Evolutionary conservation across 2,797 vertebrate species (phyloP), one percentile per base, ranked within the genome.

Genomic region (Sebastes flavidus): DNA sequence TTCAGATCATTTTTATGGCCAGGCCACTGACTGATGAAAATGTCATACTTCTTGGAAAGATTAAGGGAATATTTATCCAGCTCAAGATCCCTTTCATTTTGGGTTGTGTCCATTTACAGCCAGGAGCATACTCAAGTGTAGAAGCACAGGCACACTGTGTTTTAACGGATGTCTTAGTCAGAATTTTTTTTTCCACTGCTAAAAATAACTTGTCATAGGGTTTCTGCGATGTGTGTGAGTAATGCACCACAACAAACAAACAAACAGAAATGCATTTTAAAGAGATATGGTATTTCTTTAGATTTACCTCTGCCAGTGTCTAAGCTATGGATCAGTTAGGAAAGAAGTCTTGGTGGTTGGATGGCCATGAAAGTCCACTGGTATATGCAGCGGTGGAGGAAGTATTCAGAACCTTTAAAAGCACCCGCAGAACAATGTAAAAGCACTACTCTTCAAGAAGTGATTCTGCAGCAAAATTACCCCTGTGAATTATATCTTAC

Each of bases 181-280:
- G 14, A n/a, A 63, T 32, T 18, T 7, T 14, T 75, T 61, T 61
- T 34, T 55, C 25, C 55, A 73, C 38, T 8, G 27, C 36, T 79
- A 59, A 71, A 60, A 70, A 80, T 69, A 78, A 66, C 65, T 61
- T 65, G 52, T 30, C 32, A 65, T 54, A 32, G 72, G 60, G 34
- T 18, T 60, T 9, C 22, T 77, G 36, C 8, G 46, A 16, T 52
- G 65, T 29, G 6, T 25, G 36, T 56, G 66, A 25, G 54, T 74
- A 9, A 60, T 55, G 11, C 22, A 61, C 1, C 65, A 72, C 36
- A 65, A 71, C 65, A 82, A 20, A 52, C 18, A 52, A 52, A 65
- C 27, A 46, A 27, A 63, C 30, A 68, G 38, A 25, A 38, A 38
- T 11, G 2, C 20, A 24, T 30, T 20, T 58, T 6, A 8, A 0